These are phyloP conservation scores for Gisinianus flammeolus DNA, from an alignment of 2,888 invertebrate genomes.

Conservation along the genomic window DNA sequence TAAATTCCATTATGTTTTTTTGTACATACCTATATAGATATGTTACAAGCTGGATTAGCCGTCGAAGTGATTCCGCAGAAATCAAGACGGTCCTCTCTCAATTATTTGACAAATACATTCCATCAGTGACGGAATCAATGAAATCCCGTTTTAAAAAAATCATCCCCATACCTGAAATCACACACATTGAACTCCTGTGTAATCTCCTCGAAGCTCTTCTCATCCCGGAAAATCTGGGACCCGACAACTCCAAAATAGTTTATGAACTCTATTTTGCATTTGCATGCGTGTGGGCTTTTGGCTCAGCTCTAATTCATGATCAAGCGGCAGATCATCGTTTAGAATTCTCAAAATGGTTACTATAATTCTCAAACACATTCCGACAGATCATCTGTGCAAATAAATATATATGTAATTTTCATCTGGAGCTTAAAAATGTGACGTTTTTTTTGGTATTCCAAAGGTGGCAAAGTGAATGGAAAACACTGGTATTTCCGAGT, in stretches of 20 bases:
- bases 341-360: conserved; percentile 98
- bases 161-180: conserved; percentile 92
- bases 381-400: conserved; percentile 91
- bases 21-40: too few relatives aligned
- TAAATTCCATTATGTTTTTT: too few relatives aligned
- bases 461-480: conserved; percentile 96
- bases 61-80: conserved; percentile 75
- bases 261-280: conserved; percentile 96
- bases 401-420: too few relatives aligned
- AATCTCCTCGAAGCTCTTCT: conserved; percentile 85
- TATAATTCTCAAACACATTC: conserved; percentile 96
- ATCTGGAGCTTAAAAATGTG: neutral
- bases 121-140: conserved; percentile 85
- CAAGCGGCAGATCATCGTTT: conserved; percentile 87
- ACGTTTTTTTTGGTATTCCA: too few relatives aligned
- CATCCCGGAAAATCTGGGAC: conserved; percentile 80
- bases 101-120: conserved; percentile 95
- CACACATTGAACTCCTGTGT: conserved; percentile 92
- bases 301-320: conserved; percentile 96
- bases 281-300: conserved; percentile 96
- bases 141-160: conserved; percentile 91
- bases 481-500: conserved; percentile 87
- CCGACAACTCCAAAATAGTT: conserved; percentile 91
- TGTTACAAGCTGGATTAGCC: conserved; percentile 93
- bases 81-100: conserved; percentile 91